Evolutionary conservation across 1,140 invertebrate species (phyloP).

Genomic region (Mya arenaria): DNA sequence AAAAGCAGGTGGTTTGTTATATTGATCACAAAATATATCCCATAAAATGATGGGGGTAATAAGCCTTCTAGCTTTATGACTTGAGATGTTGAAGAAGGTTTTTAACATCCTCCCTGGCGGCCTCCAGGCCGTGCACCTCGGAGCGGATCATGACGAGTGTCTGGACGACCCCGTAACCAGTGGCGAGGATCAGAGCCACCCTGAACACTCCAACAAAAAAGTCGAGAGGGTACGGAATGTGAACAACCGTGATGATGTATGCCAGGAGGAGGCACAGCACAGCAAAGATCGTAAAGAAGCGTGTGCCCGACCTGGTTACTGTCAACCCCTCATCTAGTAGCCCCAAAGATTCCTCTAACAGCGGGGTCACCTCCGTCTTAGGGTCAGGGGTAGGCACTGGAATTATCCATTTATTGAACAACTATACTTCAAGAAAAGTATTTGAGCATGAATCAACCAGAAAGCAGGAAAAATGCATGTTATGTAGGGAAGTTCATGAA

Average conservation of each 20-base stretch:
- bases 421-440: too few relatives aligned
- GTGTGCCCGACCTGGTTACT: background rate
- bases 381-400: background rate
- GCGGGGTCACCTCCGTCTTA: background rate
- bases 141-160: slow-evolving; percentile 37
- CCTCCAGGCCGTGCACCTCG: slow-evolving; percentile 50
- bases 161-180: slow-evolving; percentile 38
- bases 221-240: slow-evolving; percentile 48
- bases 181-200: slow-evolving; percentile 11
- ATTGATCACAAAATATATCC: background rate
- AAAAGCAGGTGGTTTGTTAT: too few relatives aligned
- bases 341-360: slow-evolving; percentile 34
- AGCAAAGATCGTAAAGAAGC: slow-evolving; percentile 36
- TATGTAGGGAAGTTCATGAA: too few relatives aligned
- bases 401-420: too few relatives aligned
- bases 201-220: slow-evolving; percentile 30
- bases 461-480: too few relatives aligned
- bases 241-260: slow-evolving; percentile 38
- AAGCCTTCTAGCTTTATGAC: too few relatives aligned
- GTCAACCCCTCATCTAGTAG: slow-evolving; percentile 19
- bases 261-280: slow-evolving; percentile 17
- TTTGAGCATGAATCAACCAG: too few relatives aligned
- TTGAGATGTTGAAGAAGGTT: slow-evolving; percentile 19
- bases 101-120: slow-evolving; percentile 39
- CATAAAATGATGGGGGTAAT: background rate